Percentiles rank a stretch among this genome's conserved stretches.
Evolutionary conservation across 2,113 vertebrate species (phyloP).

Genomic region (Ammospiza nelsoni): DNA sequence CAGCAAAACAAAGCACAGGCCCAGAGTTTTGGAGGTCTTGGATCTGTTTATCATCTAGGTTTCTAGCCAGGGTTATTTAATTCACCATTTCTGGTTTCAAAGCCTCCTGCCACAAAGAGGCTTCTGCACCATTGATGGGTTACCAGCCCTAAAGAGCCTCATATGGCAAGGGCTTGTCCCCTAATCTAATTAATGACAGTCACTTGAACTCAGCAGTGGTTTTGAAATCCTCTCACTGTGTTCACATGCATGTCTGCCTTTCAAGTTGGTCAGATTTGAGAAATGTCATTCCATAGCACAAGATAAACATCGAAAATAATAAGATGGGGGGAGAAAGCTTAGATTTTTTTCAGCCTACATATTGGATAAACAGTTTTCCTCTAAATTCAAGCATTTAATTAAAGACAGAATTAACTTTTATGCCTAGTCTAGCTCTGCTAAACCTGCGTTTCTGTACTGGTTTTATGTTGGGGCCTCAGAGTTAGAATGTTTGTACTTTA

Average conservation of each 20-base stretch:
- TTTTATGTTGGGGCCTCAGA: not conserved
- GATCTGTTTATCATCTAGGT: not conserved
- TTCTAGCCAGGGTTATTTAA: not conserved
- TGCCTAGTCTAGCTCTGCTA: not conserved
- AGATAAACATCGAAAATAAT: not conserved
- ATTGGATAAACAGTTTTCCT: not conserved
- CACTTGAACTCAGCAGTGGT: not conserved
- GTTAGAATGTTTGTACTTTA: not conserved
- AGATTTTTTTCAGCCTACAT: not conserved
- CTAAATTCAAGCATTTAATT: not conserved
- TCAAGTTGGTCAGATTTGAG: not conserved
- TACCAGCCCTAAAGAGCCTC: not conserved
- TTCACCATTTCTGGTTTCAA: not conserved
- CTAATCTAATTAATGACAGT: not conserved
- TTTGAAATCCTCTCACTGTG: not conserved
- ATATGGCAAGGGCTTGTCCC: not conserved
- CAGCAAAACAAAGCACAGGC: not conserved
- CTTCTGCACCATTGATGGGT: not conserved
- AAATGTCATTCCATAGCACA: not conserved
- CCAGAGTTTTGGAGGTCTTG: not conserved
- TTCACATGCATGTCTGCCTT: not conserved
- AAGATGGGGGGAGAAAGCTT: fast-evolving
- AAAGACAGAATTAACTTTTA: not conserved
- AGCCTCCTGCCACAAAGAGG: not conserved
- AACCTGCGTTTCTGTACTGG: not conserved